phyloP scores from a whole-genome alignment of 2,113 vertebrate species.

The Anhinga anhinga region DNA sequence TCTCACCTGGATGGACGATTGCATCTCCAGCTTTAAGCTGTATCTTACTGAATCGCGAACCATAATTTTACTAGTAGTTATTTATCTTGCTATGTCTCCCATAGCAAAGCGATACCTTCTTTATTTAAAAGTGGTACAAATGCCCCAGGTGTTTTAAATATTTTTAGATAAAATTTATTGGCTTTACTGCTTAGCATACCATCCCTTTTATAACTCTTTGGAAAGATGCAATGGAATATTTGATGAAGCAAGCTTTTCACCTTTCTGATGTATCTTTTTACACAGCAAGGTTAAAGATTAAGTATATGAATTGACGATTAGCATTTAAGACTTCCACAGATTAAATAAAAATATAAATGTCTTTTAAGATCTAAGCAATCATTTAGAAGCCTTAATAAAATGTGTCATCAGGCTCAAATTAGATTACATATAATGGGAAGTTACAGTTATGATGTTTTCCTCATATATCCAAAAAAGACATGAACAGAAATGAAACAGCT shows the following conservation, averaged over 20 bases:
- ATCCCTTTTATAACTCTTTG: neutral
- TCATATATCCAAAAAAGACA: neutral
- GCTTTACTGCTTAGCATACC: neutral
- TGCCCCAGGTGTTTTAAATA: neutral
- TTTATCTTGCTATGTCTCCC: neutral
- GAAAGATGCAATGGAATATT: neutral
- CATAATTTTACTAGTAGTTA: neutral
- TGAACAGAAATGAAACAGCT: conserved; percentile 42
- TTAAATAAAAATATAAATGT: conserved; percentile 60
- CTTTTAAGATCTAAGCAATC: conserved; percentile 42
- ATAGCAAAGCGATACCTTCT: neutral
- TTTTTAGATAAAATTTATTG: neutral
- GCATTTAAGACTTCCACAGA: conserved; percentile 38
- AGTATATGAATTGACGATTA: neutral
- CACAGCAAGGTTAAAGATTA: neutral
- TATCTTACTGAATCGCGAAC: neutral
- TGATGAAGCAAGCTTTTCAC: neutral
- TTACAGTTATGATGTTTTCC: conserved; percentile 27
- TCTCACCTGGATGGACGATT: neutral
- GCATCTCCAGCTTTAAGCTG: neutral
- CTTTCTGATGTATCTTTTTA: neutral
- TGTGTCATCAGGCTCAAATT: conserved; percentile 40
- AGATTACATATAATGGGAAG: conserved; percentile 15
- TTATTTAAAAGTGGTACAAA: neutral
- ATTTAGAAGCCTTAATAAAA: conserved; percentile 49